Conservation (phyloP, 2,113 vertebrate genomes). For the Istiophorus platypterus region DNA sequence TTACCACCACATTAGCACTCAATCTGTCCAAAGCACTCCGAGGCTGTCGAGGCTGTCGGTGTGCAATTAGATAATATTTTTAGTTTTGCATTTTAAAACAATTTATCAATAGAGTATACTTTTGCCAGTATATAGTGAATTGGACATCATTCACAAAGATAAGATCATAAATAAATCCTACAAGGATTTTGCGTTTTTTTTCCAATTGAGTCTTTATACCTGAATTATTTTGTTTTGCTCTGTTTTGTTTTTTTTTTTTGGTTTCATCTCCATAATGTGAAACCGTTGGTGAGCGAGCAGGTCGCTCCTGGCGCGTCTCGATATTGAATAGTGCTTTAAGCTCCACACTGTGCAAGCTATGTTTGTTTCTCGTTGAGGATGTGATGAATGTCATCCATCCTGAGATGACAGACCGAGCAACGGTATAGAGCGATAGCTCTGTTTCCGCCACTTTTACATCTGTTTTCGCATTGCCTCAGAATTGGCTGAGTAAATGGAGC, state of each 20-base stretch:
- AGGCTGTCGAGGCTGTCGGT: constrained; percentile 22
- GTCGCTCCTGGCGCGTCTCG: neutral
- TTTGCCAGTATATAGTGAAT: neutral
- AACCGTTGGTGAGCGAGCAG: neutral
- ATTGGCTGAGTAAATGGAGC: constrained; percentile 62
- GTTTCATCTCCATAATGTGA: constrained; percentile 1
- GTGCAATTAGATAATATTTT: constrained; percentile 31
- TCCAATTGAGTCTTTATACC: neutral
- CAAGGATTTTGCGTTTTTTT: neutral
- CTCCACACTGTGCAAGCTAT: neutral
- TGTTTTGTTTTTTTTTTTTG: too few relatives aligned
- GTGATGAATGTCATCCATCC: constrained; percentile 48
- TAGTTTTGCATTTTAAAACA: constrained; percentile 22
- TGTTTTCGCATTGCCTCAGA: constrained; percentile 47
- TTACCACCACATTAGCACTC: constrained; percentile 40
- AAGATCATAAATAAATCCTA: neutral
- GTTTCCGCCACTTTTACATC: constrained; percentile 53
- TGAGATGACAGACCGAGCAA: constrained; percentile 41
- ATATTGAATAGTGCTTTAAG: constrained; percentile 16
- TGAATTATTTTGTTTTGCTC: too few relatives aligned
- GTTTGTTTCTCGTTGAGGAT: constrained; percentile 36
- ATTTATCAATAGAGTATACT: neutral
- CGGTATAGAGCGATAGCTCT: constrained; percentile 11
- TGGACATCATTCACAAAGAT: neutral
- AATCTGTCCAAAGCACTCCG: constrained; percentile 10